Evolutionary conservation across 2,888 invertebrate genomes (phyloP), one percentile per base, ranked within the genome.

Genomic region (Rhorus exstirpatorius): DNA sequence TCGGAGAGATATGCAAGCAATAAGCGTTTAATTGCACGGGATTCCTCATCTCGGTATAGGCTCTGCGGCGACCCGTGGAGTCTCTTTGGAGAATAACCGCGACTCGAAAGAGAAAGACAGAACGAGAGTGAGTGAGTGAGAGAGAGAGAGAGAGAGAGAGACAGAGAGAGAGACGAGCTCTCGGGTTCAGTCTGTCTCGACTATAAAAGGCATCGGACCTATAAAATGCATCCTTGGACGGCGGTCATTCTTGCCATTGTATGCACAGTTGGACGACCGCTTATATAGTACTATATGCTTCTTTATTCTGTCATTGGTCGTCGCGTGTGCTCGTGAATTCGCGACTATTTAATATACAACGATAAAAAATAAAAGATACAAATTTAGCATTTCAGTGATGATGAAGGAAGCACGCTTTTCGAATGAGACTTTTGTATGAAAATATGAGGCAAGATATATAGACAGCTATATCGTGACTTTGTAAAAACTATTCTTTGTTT

Each of bases 1-100:
- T 92, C 89, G 90, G 86, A 91, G 92, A 93, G 92, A 93, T 93
- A 92, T 91, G 92, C 91, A 90, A 90, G 93, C 92, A 92, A 92
- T 93, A 93, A 93, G 91, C 90, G 89, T 93, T 93, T 93, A 93
- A 93, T 92, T 93, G 92, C 90, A 91, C 93, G 79, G 92, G 92
- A 93, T 93, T 93, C 92, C 91, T 92, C 92, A 91, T 92, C 90
- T 72, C 76, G 77, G 74, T 78, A 72, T 77, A 68, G 78, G 70
- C 53, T 68, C 67, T 63, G 46, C 53, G 70, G 49, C 85, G 81
- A 86, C 86, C 80, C 87, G 79, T 81, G 84, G 75, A 87, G 88
- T 87, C 89, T 91, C 90, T 88, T 91, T 88, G 89, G 88, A 91
- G 88, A 74, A 51, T 41, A 61, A 61, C 87, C 75, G 70, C 63